Conservation (phyloP, 2,113 vertebrate genomes). For the Pachyramphus minor region DNA sequence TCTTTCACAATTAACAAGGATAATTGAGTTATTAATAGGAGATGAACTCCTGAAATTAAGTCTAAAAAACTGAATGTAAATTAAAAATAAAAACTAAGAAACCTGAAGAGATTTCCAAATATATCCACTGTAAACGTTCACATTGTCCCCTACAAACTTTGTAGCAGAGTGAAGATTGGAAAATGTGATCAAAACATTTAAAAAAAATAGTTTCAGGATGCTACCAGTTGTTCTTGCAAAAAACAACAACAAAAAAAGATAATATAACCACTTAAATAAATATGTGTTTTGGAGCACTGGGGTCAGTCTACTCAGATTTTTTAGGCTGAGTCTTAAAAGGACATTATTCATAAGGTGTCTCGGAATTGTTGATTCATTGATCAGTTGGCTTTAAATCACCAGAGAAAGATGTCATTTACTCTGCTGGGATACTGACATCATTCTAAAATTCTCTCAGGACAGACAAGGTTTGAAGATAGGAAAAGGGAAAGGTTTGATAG, state of each 20-base stretch:
- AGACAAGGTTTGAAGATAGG: not conserved
- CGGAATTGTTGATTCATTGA: not conserved
- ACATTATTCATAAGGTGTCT: not conserved
- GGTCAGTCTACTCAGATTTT: not conserved
- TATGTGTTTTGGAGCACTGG: not conserved
- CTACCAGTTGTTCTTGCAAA: not conserved
- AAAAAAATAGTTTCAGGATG: not conserved
- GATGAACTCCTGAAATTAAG: not conserved
- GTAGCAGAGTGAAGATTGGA: not conserved
- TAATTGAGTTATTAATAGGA: not conserved
- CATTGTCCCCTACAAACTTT: not conserved
- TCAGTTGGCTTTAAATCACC: not conserved
- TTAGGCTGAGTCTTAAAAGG: not conserved
- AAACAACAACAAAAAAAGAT: not conserved
- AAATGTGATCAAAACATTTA: not conserved
- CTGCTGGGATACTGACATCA: not conserved
- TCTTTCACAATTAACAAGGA: not conserved
- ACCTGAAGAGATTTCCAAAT: not conserved
- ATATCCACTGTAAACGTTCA: not conserved
- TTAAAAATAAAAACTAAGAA: not conserved
- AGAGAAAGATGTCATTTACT: not conserved
- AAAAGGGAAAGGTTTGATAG: not conserved
- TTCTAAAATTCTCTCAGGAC: not conserved
- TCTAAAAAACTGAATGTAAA: not conserved
- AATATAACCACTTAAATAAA: not conserved